A percentile compares a stretch with the other conserved stretches of the same genome.
phyloP scores from a whole-genome alignment of 1,140 invertebrate species.

The Brachionus rubens region DNA sequence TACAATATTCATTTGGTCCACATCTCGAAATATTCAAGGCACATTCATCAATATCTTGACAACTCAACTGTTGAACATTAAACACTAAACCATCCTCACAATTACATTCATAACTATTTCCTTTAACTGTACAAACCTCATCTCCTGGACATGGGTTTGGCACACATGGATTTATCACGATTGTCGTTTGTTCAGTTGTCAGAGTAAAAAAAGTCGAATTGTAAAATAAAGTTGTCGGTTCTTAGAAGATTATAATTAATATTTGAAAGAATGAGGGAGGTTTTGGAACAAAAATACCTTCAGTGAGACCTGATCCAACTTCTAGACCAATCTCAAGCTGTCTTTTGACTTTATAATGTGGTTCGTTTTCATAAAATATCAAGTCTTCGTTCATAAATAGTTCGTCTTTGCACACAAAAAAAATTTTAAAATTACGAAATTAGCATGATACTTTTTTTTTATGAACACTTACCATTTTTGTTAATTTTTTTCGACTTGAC shows the following conservation, averaged over 20 bases:
- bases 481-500: conserved; percentile 14
- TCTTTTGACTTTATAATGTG: not conserved
- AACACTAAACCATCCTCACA: not conserved
- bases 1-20: not conserved
- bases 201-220: conserved; percentile 7
- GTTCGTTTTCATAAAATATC: conserved; percentile 14
- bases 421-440: not conserved
- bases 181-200: not conserved
- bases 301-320: not conserved
- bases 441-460: not conserved
- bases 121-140: not conserved
- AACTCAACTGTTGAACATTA: not conserved
- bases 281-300: not conserved
- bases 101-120: not conserved
- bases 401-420: not conserved
- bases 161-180: not conserved
- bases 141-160: not conserved
- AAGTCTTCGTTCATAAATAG: conserved; percentile 15
- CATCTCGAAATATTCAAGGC: not conserved
- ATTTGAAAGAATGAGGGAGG: not conserved
- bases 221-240: not conserved
- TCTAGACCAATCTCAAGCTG: not conserved
- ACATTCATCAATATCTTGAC: conserved; percentile 11
- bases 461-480: not conserved
- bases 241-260: not conserved